Conservation (phyloP, 2,797 vertebrate genomes). For the Nyctibius grandis region DNA sequence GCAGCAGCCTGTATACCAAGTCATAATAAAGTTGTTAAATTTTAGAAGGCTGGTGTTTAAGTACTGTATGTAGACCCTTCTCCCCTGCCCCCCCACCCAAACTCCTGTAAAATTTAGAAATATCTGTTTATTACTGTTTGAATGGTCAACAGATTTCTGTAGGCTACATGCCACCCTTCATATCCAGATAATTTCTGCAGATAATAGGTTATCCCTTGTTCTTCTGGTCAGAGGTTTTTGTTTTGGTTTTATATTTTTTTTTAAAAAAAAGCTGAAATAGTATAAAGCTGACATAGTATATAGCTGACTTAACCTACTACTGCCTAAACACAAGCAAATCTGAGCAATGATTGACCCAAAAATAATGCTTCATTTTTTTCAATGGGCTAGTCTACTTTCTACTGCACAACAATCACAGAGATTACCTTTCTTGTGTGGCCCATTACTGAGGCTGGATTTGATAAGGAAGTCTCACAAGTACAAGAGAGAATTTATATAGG, state of each 20-base stretch:
- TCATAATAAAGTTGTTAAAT: neutral
- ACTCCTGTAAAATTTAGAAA: neutral
- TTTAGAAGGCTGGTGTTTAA: neutral
- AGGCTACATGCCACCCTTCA: neutral
- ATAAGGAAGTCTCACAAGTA: neutral
- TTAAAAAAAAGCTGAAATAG: neutral
- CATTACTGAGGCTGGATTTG: neutral
- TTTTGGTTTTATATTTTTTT: too few relatives aligned
- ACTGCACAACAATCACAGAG: neutral
- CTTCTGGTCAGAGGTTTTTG: neutral
- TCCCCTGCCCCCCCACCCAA: too few relatives aligned
- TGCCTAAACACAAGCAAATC: neutral
- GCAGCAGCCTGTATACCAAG: neutral
- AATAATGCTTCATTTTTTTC: neutral
- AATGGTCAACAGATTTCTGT: neutral
- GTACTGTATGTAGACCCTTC: neutral
- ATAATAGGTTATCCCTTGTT: neutral
- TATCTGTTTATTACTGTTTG: neutral
- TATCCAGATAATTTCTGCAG: neutral
- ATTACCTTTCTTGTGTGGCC: neutral
- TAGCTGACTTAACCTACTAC: neutral
- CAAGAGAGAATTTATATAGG: neutral
- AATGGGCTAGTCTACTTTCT: neutral
- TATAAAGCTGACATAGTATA: neutral
- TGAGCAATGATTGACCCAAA: neutral